Evolutionary conservation across 2,113 vertebrate species (phyloP), one percentile per base, ranked within the genome.

Genomic region (Pluvianellus socialis): DNA sequence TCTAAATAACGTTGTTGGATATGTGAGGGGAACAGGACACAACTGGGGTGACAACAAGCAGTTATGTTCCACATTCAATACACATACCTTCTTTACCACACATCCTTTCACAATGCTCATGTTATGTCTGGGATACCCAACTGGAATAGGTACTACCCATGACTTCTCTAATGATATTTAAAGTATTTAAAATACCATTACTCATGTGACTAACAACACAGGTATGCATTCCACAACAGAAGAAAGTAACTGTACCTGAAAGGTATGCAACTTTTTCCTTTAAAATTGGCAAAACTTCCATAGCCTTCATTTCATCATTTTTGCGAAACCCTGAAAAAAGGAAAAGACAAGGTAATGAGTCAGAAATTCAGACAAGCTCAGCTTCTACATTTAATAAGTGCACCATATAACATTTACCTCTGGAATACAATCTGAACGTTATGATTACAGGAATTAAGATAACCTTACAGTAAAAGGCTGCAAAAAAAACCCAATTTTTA

Each of bases 241-340:
- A 77, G 13, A 93, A 91, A 44, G 79, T 38, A 71, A 88, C 97
- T 59, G 94, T 98, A 99, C 99, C 99, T 98, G 99, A 99, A 97
- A 99, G 98, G 93, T 99, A 99, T 71, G 99, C 99, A 75, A 99
- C 99, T 97, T 99, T 99, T 97, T 99, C 99, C 96, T 99, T 99
- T 97, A 99, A 98, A 97, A 99, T 99, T 90, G 99, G 99, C 94
- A 99, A 98, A 82, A 99, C 99, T 97, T 99, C 99, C 95, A 99
- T 99, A 86, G 99, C 99, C 97, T 99, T 99, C 99, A 99, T 99
- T 91, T 99, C 99, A 98, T 99, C 99, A 97, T 99, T 99, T 98
- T 99, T 99, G 96, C 99, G 99, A 98, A 99, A 99, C 94, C 99
- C 99, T 99, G 90, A 81, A 98, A 98, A 35, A 97, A 27, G 62